Evolutionary conservation across 2,113 vertebrate genomes (phyloP), one percentile per base, ranked within the genome.

Genomic region (Heloderma charlesbogerti): DNA sequence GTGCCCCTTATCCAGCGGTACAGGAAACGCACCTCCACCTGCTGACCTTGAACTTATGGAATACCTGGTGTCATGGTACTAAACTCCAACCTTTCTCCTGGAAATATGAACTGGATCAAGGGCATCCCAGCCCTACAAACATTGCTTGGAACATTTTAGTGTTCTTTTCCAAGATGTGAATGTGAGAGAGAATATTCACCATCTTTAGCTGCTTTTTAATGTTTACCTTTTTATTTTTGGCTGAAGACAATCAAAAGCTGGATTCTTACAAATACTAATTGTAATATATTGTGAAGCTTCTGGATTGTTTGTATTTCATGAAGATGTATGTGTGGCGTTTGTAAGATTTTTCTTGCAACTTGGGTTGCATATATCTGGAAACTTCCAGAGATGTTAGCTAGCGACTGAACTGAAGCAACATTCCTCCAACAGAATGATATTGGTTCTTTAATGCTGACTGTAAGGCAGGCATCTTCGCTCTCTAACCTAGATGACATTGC

Each of bases 1-100:
- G 98, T 99, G 54, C 98, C 99, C 67, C 97, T 99, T 84, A 99
- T 99, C 95, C 99, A 99, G 83, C 98, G 98, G 94, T 99, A 99
- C 94, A 98, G 98, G 90, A 99, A 99, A 94, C 98, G 98, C 87
- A 97, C 97, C 91, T 98, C 98, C 51, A 95, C 97, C 95, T 98
- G 97, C 96, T 98, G 97, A 98, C 91, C 87, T 93, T 54, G 18
- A 22, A n/a, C 81, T 43, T 60, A 57, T 67, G 69, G 81, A 48
- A 48, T 54, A 0, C 85, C 92, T 77, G 71, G 77, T 72, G 71
- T 51, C 25, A 8, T 20, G 1, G 13, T 37, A n/a, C 86, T 88
- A 7, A 37, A 86, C 63, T 6, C 60, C 66, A 43, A 16, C 37
- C 86, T 84, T 74, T 79, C 63, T 80, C 84, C 92, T 60, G 87